Percentiles rank a stretch among this genome's conserved stretches.
Conservation (phyloP, 2,113 vertebrate species). For the Calidris pygmaea region DNA sequence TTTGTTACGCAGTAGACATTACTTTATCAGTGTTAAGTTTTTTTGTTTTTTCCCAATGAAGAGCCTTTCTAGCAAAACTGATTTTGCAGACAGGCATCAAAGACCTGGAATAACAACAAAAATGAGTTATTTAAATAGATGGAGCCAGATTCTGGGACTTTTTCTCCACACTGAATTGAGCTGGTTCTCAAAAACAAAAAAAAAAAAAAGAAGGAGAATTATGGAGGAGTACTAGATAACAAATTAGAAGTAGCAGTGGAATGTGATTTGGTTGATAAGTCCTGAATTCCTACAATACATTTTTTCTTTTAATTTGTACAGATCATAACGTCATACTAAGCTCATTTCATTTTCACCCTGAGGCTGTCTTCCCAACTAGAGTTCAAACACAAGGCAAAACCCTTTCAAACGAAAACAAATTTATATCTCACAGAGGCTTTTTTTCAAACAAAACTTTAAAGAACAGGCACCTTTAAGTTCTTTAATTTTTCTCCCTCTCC, state of each 20-base stretch:
- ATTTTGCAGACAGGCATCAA: not conserved
- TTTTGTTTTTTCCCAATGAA: not conserved
- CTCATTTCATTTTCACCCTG: not conserved
- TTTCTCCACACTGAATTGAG: not conserved
- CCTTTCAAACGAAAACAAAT: not conserved
- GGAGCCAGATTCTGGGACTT: not conserved
- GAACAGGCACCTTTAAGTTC: not conserved
- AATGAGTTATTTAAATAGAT: not conserved
- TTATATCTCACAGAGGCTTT: not conserved
- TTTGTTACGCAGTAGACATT: not conserved
- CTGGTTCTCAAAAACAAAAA: too few species aligned
- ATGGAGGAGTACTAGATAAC: not conserved
- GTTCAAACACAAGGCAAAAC: not conserved
- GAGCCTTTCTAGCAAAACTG: not conserved
- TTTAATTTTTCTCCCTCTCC: not conserved
- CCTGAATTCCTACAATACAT: not conserved
- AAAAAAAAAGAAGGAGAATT: too few species aligned
- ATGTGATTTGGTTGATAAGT: not conserved
- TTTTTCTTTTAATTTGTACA: not conserved
- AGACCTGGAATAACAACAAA: not conserved
- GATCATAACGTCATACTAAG: not conserved
- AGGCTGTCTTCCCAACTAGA: not conserved
- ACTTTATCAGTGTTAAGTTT: fast-evolving
- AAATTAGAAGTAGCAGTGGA: not conserved
- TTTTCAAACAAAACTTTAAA: not conserved